Percentiles rank a stretch among this genome's conserved stretches.
Evolutionary conservation across 2,113 vertebrate genomes (phyloP).

Genomic region (Calypte anna): DNA sequence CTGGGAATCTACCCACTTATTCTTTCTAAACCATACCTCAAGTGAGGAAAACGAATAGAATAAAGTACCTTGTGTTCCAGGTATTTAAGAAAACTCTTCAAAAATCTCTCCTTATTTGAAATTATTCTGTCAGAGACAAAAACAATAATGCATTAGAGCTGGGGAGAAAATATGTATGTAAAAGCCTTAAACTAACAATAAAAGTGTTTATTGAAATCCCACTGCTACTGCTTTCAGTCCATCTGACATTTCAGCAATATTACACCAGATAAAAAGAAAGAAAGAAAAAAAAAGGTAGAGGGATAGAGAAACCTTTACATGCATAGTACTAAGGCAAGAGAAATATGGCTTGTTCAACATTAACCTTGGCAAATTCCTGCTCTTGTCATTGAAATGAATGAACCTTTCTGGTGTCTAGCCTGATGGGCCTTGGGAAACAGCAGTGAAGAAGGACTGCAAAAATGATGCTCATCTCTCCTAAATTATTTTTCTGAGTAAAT

Average conservation of each 20-base stretch:
- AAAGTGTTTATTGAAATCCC: slow-evolving; percentile 12
- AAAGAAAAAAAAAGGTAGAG: neutral
- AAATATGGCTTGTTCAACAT: slow-evolving; percentile 39
- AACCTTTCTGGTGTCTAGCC: neutral
- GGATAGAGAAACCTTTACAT: slow-evolving; percentile 5
- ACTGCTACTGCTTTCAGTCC: neutral
- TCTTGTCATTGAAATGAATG: slow-evolving; percentile 60
- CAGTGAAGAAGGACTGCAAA: slow-evolving; percentile 34
- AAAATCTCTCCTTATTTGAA: neutral
- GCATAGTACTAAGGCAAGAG: slow-evolving; percentile 27
- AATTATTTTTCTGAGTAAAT: slow-evolving; percentile 60
- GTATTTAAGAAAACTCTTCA: neutral
- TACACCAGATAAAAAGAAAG: neutral
- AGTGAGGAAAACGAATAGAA: neutral
- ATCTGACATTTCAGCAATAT: slow-evolving; percentile 25
- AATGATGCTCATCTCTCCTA: slow-evolving; percentile 11
- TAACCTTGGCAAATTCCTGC: slow-evolving; percentile 54
- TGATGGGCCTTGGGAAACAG: slow-evolving; percentile 49
- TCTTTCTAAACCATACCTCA: neutral
- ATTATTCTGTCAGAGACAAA: slow-evolving; percentile 22
- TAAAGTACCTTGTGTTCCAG: neutral
- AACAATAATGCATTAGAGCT: neutral
- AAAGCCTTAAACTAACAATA: slow-evolving; percentile 21
- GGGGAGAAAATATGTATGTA: neutral
- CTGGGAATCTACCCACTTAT: neutral